Conservation (phyloP, 2,797 vertebrate genomes). For the Bothrops alternatus region DNA sequence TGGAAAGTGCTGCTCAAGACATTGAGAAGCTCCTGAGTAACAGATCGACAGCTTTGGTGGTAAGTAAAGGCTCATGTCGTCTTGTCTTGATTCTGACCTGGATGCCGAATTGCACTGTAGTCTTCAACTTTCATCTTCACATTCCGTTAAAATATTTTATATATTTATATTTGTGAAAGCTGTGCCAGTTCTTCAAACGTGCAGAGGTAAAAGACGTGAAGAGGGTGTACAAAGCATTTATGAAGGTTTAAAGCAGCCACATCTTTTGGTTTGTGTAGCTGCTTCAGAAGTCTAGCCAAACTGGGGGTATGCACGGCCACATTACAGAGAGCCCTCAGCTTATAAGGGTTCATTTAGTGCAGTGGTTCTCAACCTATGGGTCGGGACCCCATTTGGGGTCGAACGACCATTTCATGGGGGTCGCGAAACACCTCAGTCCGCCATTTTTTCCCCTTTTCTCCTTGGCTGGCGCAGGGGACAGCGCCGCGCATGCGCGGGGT, state of each 20-base stretch:
- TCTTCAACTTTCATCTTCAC: not conserved
- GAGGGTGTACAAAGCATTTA: not conserved
- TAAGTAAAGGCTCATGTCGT: slow-evolving; percentile 65
- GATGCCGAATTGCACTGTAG: not conserved
- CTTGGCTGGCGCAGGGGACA: too few species aligned
- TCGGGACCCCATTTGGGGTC: too few species aligned
- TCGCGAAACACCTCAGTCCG: too few species aligned
- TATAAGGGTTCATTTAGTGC: not conserved
- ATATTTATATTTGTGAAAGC: slow-evolving; percentile 6
- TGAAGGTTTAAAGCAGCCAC: not conserved
- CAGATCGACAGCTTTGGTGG: slow-evolving; percentile 90
- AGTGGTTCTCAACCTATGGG: too few species aligned
- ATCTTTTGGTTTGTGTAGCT: not conserved
- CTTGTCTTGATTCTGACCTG: not conserved
- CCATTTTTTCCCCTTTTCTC: too few species aligned
- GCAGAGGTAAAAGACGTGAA: not conserved
- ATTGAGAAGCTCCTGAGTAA: slow-evolving; percentile 93
- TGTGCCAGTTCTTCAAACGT: not conserved
- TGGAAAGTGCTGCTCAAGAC: slow-evolving; percentile 89
- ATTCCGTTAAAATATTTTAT: slow-evolving; percentile 3
- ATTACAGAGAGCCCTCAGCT: not conserved
- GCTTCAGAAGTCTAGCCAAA: not conserved
- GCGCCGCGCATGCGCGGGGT: too few species aligned
- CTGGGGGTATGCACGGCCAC: not conserved
- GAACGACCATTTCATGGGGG: too few species aligned